Evolutionary conservation across 2,888 invertebrate genomes (phyloP), one percentile per base, ranked within the genome.

Genomic region (Volucella zonaria): DNA sequence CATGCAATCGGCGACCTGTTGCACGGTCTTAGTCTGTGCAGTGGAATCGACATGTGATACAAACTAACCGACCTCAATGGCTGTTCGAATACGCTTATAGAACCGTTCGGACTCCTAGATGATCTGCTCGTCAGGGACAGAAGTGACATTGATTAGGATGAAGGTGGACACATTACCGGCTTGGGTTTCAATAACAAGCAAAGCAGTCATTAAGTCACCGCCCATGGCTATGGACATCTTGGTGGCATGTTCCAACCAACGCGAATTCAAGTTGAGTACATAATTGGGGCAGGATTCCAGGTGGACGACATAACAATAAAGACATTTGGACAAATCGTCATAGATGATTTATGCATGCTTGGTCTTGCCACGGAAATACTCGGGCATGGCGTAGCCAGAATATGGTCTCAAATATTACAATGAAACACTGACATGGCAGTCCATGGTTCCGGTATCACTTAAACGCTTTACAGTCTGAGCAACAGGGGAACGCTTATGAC

Each of bases 261-360:
- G 98, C 40, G 98, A 98, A 93, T 99, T 99, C 90, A 99, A 96
- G 93, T 99, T 99, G 95, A 99, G 99, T 90, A 99, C 99, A 93
- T 99, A 99, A 94, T 99, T n/a, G n/a, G n/a, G n/a, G n/a, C n/a
- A n/a, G n/a, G n/a, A n/a, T n/a, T n/a, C n/a, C 99, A 88, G 99
- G 99, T 88, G 99, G 99, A 95, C 99, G 96, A 94, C 99, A 96
- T 94, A 99, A 94, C 94, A 99, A 93, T 94, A 99, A 95, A 45
- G 99, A 99, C 99, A 99, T 99, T 95, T 97, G 97, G 99, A 99
- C 94, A 99, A 95, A 94, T 99, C 99, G 93, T 99, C 99, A 92
- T 97, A 99, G 93, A 99, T 99, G 94, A 99, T 99, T 90, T 99
- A 95, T 71, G 98, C 99, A 93, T 99, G 99, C 93, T 97, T 98